Evolutionary conservation across 2,888 invertebrate genomes (phyloP).

Genomic region (Anodontia alba): DNA sequence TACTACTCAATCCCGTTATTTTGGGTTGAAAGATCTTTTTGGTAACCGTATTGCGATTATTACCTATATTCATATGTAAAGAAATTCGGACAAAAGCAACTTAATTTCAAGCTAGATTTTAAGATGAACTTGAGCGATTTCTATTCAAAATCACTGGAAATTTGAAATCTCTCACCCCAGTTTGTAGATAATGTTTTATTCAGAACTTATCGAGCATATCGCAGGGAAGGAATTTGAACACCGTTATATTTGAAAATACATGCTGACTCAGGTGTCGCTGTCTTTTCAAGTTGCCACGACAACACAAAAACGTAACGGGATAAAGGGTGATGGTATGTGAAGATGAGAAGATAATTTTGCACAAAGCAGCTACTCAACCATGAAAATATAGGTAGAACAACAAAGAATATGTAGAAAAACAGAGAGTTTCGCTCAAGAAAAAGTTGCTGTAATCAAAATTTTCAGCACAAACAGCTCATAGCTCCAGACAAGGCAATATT

Average conservation of each 20-base stretch:
- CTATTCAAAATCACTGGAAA: slow-evolving; percentile 15
- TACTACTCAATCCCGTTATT: slow-evolving; percentile 14
- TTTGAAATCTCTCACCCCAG: slow-evolving; percentile 3
- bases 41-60: not conserved
- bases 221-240: slow-evolving; percentile 8
- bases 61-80: slow-evolving; percentile 1
- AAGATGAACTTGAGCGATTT: slow-evolving; percentile 10
- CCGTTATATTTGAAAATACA: slow-evolving; percentile 8
- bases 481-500: too few relatives aligned
- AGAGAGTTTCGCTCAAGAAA: too few relatives aligned
- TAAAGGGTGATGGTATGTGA: not conserved
- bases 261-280: slow-evolving; percentile 4
- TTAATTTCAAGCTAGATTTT: slow-evolving; percentile 11
- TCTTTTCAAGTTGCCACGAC: not conserved
- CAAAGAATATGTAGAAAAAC: too few relatives aligned
- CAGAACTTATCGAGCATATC: not conserved
- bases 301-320: slow-evolving; percentile 3
- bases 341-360: too few relatives aligned
- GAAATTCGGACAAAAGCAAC: slow-evolving; percentile 6
- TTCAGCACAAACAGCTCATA: too few relatives aligned
- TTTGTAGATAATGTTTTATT: slow-evolving; percentile 7
- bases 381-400: too few relatives aligned
- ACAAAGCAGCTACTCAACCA: too few relatives aligned
- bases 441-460: too few relatives aligned
- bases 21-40: slow-evolving; percentile 7